Evolutionary conservation across 2,888 invertebrate species (phyloP).

Genomic region (Tipula confusa): DNA sequence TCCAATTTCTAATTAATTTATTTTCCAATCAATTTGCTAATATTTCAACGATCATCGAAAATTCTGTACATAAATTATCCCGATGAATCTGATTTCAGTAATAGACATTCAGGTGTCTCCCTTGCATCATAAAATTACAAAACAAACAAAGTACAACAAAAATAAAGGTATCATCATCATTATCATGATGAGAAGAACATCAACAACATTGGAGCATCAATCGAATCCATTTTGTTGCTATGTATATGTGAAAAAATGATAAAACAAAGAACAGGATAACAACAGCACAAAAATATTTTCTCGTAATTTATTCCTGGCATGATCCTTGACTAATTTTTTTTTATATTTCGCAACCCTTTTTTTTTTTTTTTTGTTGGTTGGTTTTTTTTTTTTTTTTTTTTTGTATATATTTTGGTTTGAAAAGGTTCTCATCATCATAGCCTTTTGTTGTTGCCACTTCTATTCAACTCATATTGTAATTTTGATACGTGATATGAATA

Average conservation of each 20-base stretch:
- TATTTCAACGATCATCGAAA: no score
- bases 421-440: conserved; percentile 8
- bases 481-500: neutral
- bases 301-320: neutral
- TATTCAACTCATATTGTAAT: neutral
- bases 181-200: neutral
- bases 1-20: no score
- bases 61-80: no score
- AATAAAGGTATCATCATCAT: neutral
- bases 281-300: neutral
- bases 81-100: neutral
- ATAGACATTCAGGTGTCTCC: neutral
- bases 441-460: neutral
- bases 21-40: no score
- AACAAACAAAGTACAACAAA: neutral
- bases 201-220: neutral
- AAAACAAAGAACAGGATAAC: neutral
- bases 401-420: neutral
- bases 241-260: neutral
- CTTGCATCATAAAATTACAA: no score
- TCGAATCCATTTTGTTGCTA: neutral
- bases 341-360: conserved; percentile 12
- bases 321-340: conserved; percentile 21
- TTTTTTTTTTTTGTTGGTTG: neutral
- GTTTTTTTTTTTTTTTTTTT: neutral